A percentile compares a stretch with the other conserved stretches of the same genome.
These are phyloP conservation scores for Montipora foliosa DNA, from an alignment of 64 coral and sea anemone species.

Conservation along the genomic window DNA sequence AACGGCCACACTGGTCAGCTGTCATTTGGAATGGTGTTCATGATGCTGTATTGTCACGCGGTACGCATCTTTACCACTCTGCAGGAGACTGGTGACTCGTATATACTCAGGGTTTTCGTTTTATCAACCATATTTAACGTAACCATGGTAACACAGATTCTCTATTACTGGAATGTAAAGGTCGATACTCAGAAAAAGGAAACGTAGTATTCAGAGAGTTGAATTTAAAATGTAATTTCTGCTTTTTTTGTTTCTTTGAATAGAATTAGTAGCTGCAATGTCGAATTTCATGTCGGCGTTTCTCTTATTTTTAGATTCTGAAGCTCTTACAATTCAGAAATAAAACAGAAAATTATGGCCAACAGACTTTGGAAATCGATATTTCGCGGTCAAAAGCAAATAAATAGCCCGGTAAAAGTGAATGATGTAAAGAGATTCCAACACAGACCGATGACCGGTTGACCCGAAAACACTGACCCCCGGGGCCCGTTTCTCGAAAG, in stretches of 20 bases:
- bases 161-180: conserved; percentile 87
- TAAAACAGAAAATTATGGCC: too few relatives aligned
- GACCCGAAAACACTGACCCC: too few relatives aligned
- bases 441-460: too few relatives aligned
- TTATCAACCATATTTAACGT: conserved; percentile 73
- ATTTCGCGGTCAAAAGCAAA: too few relatives aligned
- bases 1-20: conserved; percentile 95
- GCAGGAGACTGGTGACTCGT: conserved; percentile 86
- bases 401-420: too few relatives aligned
- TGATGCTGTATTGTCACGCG: conserved; percentile 73
- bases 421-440: too few relatives aligned
- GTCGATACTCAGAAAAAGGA: conserved; percentile 66
- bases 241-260: not conserved
- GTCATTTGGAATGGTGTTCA: conserved; percentile 81
- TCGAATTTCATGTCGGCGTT: too few relatives aligned
- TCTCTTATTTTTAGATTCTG: too few relatives aligned
- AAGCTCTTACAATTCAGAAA: too few relatives aligned
- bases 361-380: too few relatives aligned
- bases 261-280: too few relatives aligned
- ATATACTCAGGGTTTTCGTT: conserved; percentile 75
- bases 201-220: not conserved
- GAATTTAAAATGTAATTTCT: not conserved
- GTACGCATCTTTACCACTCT: conserved; percentile 92
- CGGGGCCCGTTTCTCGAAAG: too few relatives aligned
- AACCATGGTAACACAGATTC: conserved; percentile 78